A percentile compares a stretch with the other conserved stretches of the same genome.
These are phyloP conservation scores for Coecobrya sp. DNA, from an alignment of 2,888 invertebrate species.

Conservation along the genomic window DNA sequence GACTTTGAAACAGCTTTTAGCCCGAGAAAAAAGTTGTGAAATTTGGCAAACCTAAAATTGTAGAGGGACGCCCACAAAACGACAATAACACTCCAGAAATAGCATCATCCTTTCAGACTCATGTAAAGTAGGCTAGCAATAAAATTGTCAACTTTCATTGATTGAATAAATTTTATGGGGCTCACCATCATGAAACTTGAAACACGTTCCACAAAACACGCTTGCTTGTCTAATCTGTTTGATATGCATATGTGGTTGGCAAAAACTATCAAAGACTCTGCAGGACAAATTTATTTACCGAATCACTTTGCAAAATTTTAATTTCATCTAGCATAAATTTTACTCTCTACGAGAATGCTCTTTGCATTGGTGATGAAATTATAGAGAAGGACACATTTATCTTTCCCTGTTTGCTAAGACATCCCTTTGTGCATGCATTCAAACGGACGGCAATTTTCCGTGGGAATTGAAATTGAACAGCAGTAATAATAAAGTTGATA, in stretches of 20 bases:
- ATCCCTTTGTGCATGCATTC: background rate
- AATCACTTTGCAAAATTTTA: slow-evolving; percentile 20
- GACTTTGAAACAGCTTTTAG: background rate
- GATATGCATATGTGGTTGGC: background rate
- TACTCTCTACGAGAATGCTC: background rate
- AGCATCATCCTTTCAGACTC: background rate
- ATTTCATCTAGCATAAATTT: slow-evolving; percentile 5
- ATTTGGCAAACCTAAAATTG: slow-evolving; percentile 17
- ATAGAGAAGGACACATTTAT: background rate
- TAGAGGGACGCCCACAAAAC: slow-evolving; percentile 21
- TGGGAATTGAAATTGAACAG: too few relatives aligned
- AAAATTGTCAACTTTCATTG: slow-evolving; percentile 54
- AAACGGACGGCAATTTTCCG: too few relatives aligned
- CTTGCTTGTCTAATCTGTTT: background rate
- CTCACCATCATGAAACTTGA: background rate
- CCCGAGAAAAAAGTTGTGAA: background rate
- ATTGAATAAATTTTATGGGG: slow-evolving; percentile 46
- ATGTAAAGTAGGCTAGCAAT: slow-evolving; percentile 32
- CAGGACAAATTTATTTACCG: background rate
- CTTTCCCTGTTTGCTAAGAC: background rate
- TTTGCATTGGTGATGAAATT: background rate
- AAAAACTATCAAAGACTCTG: background rate
- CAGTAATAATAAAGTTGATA: too few relatives aligned
- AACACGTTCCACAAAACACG: too few relatives aligned
- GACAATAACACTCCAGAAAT: slow-evolving; percentile 33